These are phyloP conservation scores for Cryptotis parvus DNA, from an alignment of 2,113 vertebrate species.

Conservation along the genomic window DNA sequence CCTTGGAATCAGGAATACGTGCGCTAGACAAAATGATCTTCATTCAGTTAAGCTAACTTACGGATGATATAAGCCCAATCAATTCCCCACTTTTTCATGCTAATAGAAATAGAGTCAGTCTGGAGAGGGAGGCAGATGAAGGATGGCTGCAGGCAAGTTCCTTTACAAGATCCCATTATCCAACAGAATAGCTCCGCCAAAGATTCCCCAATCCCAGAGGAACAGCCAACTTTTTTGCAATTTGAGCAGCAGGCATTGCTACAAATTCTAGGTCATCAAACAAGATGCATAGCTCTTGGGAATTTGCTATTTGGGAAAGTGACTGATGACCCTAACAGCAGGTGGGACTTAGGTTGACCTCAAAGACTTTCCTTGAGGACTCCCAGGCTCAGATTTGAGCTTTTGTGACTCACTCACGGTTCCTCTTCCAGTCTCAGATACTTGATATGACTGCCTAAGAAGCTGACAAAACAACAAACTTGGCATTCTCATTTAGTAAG, in stretches of 20 bases:
- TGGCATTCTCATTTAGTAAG: not conserved
- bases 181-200: not conserved
- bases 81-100: conserved; percentile 60
- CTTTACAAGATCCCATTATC: conserved; percentile 39
- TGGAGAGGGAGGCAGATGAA: not conserved
- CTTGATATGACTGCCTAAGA: not conserved
- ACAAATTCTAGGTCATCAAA: not conserved
- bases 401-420: not conserved
- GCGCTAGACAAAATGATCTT: conserved; percentile 8
- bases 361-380: not conserved
- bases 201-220: not conserved
- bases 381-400: not conserved
- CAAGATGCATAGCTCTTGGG: not conserved
- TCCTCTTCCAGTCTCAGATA: not conserved
- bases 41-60: conserved; percentile 39
- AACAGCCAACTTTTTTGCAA: not conserved
- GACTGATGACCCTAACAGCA: not conserved
- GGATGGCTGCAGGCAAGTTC: conserved; percentile 42
- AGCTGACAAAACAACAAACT: not conserved
- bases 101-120: conserved; percentile 31
- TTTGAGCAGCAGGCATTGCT: not conserved
- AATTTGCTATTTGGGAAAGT: not conserved
- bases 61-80: conserved; percentile 46
- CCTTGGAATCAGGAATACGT: not conserved
- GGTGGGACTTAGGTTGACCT: not conserved